Conservation (phyloP, 2,113 vertebrate genomes). For the Calidris pygmaea region DNA sequence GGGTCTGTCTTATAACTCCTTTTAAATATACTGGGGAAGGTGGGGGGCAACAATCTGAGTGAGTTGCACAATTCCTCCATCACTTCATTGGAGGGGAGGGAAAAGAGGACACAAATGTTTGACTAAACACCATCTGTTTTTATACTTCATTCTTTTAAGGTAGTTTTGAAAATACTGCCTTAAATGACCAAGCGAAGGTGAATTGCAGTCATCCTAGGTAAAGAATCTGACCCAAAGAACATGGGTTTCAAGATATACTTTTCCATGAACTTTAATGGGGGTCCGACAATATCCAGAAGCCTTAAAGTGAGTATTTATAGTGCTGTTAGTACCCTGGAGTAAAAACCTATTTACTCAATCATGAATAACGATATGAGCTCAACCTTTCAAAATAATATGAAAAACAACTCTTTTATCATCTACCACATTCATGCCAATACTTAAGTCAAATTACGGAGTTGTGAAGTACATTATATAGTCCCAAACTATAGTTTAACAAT, state of each 20-base stretch:
- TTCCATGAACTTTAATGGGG: neutral
- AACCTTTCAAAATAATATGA: constrained; percentile 24
- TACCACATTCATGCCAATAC: neutral
- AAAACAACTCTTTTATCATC: constrained; percentile 37
- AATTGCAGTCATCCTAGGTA: neutral
- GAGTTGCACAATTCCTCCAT: neutral
- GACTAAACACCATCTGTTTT: neutral
- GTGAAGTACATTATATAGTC: neutral
- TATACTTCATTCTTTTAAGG: neutral
- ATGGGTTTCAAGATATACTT: neutral
- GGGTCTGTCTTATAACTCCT: neutral
- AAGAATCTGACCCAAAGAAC: neutral
- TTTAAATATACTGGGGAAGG: neutral
- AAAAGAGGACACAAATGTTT: neutral
- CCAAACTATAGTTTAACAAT: constrained; percentile 23
- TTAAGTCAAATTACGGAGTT: neutral
- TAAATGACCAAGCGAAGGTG: neutral
- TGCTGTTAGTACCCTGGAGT: neutral
- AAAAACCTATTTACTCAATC: constrained; percentile 42
- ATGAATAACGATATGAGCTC: constrained; percentile 47
- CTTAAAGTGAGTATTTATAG: constrained; percentile 32
- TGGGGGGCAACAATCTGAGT: neutral
- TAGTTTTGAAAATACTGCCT: neutral
- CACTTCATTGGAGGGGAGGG: neutral
- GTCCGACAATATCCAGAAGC: neutral